A percentile compares a stretch with the other conserved stretches of the same genome.
These are phyloP conservation scores for Microcebus griseorufus DNA, from an alignment of 2,113 vertebrate species.

Conservation along the genomic window DNA sequence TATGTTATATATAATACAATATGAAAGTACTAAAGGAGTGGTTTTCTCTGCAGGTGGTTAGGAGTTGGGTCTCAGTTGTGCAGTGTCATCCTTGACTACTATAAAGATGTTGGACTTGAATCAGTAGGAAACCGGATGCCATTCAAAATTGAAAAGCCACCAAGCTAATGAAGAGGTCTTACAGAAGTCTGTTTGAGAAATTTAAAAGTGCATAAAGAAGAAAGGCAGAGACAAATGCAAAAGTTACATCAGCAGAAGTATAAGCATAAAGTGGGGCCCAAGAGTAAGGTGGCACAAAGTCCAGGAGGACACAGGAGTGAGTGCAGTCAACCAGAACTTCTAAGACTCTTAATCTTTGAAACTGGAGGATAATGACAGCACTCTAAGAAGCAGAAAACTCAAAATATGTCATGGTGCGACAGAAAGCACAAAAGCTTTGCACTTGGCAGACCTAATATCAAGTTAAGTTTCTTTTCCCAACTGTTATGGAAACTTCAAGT, in stretches of 20 bases:
- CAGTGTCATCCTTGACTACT: too few relatives aligned
- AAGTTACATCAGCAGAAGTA: not conserved
- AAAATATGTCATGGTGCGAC: fast-evolving
- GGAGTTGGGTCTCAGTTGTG: not conserved
- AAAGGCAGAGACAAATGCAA: not conserved
- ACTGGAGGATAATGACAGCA: not conserved
- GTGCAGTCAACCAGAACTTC: not conserved
- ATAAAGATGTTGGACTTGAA: not conserved
- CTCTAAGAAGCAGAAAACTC: not conserved
- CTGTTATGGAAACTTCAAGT: not conserved
- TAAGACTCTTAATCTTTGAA: not conserved
- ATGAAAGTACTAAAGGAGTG: not conserved
- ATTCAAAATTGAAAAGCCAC: not conserved
- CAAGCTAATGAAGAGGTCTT: not conserved
- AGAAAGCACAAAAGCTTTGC: not conserved
- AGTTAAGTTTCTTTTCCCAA: not conserved
- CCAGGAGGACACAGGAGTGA: not conserved
- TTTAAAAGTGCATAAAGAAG: not conserved
- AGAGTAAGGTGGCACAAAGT: not conserved
- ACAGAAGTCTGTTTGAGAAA: not conserved
- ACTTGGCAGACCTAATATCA: too few relatives aligned
- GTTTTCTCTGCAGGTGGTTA: not conserved
- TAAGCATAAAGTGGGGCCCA: not conserved
- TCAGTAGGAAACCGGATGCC: not conserved
- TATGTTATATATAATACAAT: not conserved